Base-by-base conservation (phyloP, 2,797 vertebrate species). In the Epinephelus awoara region DNA sequence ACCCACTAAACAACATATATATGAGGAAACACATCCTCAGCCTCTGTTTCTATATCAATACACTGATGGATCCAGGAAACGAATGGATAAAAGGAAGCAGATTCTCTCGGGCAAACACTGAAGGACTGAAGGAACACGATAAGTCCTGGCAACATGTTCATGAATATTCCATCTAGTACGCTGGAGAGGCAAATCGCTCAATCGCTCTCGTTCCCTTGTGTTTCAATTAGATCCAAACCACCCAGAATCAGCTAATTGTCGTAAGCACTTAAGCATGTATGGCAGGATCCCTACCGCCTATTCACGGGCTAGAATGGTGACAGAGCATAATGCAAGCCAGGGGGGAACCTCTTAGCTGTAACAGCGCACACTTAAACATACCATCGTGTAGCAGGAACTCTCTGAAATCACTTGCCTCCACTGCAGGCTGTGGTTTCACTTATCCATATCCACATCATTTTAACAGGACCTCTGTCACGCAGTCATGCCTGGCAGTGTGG, bases 191-290 rank as follows among this genome's bases (percentile, higher is more conserved):
- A 78, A 82, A 80, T 86, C 79, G 83, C 91, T 88, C 77, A 72
- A 85, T 85, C 63, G n/a, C 77, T 67, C 77, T 64, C 75, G 72
- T 23, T 90, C 88, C 87, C 89, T 67, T 77, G 88, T 87, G 90
- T 89, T 89, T 89, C 87, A 91, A 88, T 91, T 90, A 91, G 80
- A 89, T 61, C 75, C 87, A 85, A 88, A 90, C 85, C 83, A 85
- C 82, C 89, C 83, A 83, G 87, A 90, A 88, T 72, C 82, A 40
- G 67, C 80, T 91, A 91, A 91, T 91, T 89, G 89, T 90, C 38
- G 27, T 71, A 63, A 85, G 86, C 83, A 82, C 82, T 82, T 90
- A 72, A 81, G 82, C 82, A 83, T 83, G 86, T 89, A 85, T 73
- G 67, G 85, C 73, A 78, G 79, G 76, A 84, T 87, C 72, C 67